Evolutionary conservation across 2,888 invertebrate genomes (phyloP), one percentile per base, ranked within the genome.

Genomic region (Orchesella flavescens): DNA sequence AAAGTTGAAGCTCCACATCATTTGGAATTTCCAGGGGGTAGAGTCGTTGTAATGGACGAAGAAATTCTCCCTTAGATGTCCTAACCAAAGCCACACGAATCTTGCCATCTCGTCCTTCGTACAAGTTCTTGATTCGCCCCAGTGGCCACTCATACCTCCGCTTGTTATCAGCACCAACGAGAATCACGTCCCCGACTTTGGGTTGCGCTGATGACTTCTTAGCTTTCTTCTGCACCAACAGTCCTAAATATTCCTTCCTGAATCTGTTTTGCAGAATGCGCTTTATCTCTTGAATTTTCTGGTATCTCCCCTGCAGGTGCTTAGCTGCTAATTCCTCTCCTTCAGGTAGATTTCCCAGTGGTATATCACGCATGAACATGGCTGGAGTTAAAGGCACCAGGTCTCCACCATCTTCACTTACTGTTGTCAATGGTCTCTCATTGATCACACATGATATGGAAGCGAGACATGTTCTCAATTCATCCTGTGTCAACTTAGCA

Each of bases 71-170:
- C 17, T 53, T 12, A 21, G 2, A n/a, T 19, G 68, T 76, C n/a
- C 12, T 13, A 5, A 76, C 44, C 44, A 21, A 57, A 7, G 76
- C 76, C 1, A 76, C 17, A 24, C 76, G 19, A 1, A 1, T 3
- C 2, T n/a, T n/a, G 13, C 44, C 44, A 46, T 69, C 77, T 17
- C 12, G 4, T 13, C 77, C 68, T 1, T 57, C 44, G 21, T 44
- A 44, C 0, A 77, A 1, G 10, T 77, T 23, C 59, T 46, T 5
- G 0, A 77, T 19, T 17, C 68, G 19, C 1, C 57, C 77, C 9
- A 77, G 23, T 9, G 61, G 61, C 78, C 78, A 78, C 46, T 59
- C 24, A 12, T 17, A 5, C 21, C 78, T 13, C 19, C 69, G 69
- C 15, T 61, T 49, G 24, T 17, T 46, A 0, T 55, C 78, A 7